A percentile compares a stretch with the other conserved stretches of the same genome.
These are phyloP conservation scores for Heliconius hewitsoni DNA, from an alignment of 1,140 invertebrate species.

Conservation along the genomic window DNA sequence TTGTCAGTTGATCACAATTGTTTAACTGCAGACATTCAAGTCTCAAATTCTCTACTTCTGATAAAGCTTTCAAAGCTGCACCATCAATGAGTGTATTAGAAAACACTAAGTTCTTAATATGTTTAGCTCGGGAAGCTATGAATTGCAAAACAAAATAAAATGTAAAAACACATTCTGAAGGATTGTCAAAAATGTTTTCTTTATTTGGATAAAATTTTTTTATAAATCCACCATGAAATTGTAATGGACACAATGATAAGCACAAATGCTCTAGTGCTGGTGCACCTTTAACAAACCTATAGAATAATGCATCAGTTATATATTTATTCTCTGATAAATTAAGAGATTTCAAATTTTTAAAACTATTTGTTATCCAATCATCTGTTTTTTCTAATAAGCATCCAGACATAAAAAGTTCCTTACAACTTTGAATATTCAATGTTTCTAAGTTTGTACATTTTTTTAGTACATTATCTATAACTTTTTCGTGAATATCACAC, in stretches of 20 bases:
- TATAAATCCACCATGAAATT: conserved; percentile 85
- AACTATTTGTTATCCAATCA: conserved; percentile 72
- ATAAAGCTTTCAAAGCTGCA: conserved; percentile 81
- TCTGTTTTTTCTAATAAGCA: conserved; percentile 83
- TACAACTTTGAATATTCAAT: conserved; percentile 84
- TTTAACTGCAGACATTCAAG: conserved; percentile 82
- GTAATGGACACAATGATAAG: conserved; percentile 85
- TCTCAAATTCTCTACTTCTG: conserved; percentile 79
- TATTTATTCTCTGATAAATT: conserved; percentile 86
- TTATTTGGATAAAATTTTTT: conserved; percentile 84
- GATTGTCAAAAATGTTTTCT: conserved; percentile 72
- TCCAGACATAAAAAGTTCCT: conserved; percentile 87
- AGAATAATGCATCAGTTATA: conserved; percentile 86
- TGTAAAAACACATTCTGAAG: conserved; percentile 86
- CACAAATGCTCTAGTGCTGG: conserved; percentile 83
- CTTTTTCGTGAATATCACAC: conserved; percentile 84
- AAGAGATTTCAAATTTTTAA: conserved; percentile 83
- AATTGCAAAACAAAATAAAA: conserved; percentile 85
- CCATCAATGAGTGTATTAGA: conserved; percentile 86
- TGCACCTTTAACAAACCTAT: conserved; percentile 84
- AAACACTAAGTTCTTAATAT: conserved; percentile 84
- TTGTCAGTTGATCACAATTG: conserved; percentile 85
- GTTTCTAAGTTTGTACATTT: conserved; percentile 81
- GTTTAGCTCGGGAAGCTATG: conserved; percentile 79
- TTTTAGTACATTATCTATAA: conserved; percentile 82